Evolutionary conservation across 2,888 invertebrate species (phyloP), one percentile per base, ranked within the genome.

Genomic region (Chalcis sispes): DNA sequence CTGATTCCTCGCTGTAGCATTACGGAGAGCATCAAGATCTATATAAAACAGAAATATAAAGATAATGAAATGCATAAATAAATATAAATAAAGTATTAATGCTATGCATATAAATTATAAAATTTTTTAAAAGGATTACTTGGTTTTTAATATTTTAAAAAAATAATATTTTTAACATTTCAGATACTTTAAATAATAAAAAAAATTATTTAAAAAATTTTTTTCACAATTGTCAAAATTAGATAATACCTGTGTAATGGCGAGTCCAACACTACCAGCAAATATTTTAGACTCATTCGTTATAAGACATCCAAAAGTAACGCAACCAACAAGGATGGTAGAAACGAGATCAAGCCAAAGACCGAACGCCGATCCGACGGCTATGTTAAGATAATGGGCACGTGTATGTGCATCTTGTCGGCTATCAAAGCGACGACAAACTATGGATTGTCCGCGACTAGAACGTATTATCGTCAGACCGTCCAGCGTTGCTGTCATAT

Each of bases 391-490:
- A 82, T 85, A 92, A 90, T 92, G 93, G 5, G 93, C 91, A 8
- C 91, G 90, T 0, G 93, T 93, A 82, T 94, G 93, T 20, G 92
- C 89, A 86, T 91, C 94, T 90, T 95, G 95, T 79, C 94, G 91
- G 27, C 87, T 86, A 84, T 95, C 95, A 82, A 96, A 95, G 83
- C 95, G 95, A 82, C 92, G 91, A 58, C 92, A 91, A 65, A 98
- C 92, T 82, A 94, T 90, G 79, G 92, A 90, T 87, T 95, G 92
- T 1, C 94, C 93, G 25, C 92, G 91, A 1, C 94, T 93, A 0
- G 97, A 94, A 75, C 98, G 91, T 77, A 98, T 96, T 0, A 96
- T 96, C 46, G 95, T 93, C 36, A 98, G 91, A 1, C 98, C 98
- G 77, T 94, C 92, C 7, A 98, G 90, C 0, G 96, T 94, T 0